These are phyloP conservation scores for Mixornis gularis DNA, from an alignment of 2,113 vertebrate genomes.

Conservation along the genomic window DNA sequence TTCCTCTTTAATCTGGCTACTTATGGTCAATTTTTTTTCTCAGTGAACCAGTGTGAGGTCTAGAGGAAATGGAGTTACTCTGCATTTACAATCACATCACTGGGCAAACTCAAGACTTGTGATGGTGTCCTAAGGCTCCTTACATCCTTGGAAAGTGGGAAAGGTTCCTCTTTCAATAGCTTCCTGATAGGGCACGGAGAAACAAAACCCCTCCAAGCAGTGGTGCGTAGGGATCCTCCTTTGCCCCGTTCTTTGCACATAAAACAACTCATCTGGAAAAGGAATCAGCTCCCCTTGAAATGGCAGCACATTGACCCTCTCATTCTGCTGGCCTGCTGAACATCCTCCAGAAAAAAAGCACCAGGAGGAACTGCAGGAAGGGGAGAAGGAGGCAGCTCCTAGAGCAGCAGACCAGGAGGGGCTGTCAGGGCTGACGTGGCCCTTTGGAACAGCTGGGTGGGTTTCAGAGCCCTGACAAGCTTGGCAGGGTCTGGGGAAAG, in stretches of 20 bases:
- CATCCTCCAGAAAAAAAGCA: neutral
- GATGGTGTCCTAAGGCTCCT: neutral
- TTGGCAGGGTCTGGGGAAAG: neutral
- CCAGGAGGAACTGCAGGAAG: neutral
- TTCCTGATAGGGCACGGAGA: neutral
- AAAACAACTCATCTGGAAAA: neutral
- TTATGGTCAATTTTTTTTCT: neutral
- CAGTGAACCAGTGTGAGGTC: neutral
- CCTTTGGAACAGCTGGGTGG: neutral
- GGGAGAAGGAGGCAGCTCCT: neutral
- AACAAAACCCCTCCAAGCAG: neutral
- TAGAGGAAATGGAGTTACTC: neutral
- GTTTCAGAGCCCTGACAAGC: neutral
- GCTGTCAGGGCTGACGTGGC: neutral
- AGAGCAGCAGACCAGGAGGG: neutral
- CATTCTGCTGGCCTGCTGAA: neutral
- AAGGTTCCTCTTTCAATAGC: neutral
- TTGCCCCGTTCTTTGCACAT: neutral
- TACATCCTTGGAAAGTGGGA: neutral
- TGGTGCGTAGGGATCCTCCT: accelerated
- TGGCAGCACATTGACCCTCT: neutral
- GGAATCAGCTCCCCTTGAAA: neutral
- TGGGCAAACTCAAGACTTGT: neutral
- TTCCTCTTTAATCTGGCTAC: neutral
- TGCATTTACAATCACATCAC: neutral